phyloP scores from a whole-genome alignment of 2,797 vertebrate species.

The Sylvia borin region DNA sequence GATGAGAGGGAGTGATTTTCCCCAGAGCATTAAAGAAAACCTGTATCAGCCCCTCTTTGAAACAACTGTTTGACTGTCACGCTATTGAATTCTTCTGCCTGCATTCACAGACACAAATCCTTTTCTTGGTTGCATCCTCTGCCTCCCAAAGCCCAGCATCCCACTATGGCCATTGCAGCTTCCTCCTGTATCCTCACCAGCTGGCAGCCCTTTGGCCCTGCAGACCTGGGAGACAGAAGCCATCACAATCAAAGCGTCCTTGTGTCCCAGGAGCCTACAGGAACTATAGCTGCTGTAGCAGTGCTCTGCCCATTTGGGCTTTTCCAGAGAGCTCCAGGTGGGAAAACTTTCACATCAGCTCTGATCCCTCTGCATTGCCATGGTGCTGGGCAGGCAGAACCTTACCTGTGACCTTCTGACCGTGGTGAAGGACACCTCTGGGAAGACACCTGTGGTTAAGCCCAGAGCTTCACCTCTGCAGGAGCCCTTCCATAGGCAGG shows the following conservation, averaged over 20 bases:
- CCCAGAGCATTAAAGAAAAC: background rate
- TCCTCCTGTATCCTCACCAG: background rate
- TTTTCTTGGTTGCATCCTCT: background rate
- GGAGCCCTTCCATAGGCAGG: rapidly evolving
- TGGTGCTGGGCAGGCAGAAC: background rate
- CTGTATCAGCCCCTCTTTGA: background rate
- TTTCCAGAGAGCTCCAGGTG: background rate
- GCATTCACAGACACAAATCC: background rate
- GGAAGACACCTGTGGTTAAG: background rate
- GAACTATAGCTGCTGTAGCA: background rate
- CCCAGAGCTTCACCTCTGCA: background rate
- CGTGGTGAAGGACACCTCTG: background rate
- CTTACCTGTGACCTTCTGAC: background rate
- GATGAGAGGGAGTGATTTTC: background rate
- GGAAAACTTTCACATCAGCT: background rate
- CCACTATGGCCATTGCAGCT: background rate
- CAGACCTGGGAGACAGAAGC: background rate
- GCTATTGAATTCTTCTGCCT: background rate
- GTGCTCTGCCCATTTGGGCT: background rate
- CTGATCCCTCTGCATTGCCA: background rate
- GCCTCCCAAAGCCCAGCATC: background rate
- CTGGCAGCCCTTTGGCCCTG: background rate
- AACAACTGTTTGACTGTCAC: background rate
- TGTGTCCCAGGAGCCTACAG: background rate
- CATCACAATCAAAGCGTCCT: background rate